A percentile compares a stretch with the other conserved stretches of the same genome.
Evolutionary conservation across 92 coral and sea anemone species (phyloP).

Genomic region (Diadumene lineata): DNA sequence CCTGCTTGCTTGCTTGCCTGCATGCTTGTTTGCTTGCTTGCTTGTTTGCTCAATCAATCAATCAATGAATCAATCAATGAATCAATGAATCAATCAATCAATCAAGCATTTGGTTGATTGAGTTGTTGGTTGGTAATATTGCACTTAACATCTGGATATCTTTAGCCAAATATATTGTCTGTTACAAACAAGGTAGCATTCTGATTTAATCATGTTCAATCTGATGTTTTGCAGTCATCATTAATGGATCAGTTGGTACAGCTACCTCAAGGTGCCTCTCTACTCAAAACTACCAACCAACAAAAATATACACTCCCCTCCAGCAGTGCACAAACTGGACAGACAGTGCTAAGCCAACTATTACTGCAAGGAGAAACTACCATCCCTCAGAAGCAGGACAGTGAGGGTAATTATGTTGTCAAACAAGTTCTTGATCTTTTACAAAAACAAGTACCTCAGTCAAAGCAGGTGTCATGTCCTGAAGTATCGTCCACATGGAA

Average conservation of each 20-base stretch:
- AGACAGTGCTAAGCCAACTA: conserved; percentile 23
- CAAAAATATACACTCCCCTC: conserved; percentile 1
- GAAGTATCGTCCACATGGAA: conserved; percentile 11
- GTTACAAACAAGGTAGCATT: no score
- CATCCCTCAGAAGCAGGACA: conserved; percentile 7
- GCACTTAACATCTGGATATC: no score
- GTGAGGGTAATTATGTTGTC: conserved; percentile 12
- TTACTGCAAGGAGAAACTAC: conserved; percentile 7
- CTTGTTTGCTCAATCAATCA: no score
- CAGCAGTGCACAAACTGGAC: no score
- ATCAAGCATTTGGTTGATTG: no score
- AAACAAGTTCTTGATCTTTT: conserved; percentile 29
- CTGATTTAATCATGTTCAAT: not conserved
- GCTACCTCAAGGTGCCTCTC: conserved; percentile 11
- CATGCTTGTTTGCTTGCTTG: no score
- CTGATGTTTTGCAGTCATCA: conserved; percentile 1
- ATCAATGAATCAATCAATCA: no score
- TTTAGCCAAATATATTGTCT: no score
- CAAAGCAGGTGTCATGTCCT: not conserved
- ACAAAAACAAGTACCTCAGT: conserved; percentile 20
- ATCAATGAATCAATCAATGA: no score
- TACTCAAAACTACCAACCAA: not conserved
- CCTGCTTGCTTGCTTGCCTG: no score
- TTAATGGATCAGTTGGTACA: conserved; percentile 9
- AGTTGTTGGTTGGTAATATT: no score